Evolutionary conservation across 2,797 vertebrate genomes (phyloP).

Genomic region (Sebastes jordani): DNA sequence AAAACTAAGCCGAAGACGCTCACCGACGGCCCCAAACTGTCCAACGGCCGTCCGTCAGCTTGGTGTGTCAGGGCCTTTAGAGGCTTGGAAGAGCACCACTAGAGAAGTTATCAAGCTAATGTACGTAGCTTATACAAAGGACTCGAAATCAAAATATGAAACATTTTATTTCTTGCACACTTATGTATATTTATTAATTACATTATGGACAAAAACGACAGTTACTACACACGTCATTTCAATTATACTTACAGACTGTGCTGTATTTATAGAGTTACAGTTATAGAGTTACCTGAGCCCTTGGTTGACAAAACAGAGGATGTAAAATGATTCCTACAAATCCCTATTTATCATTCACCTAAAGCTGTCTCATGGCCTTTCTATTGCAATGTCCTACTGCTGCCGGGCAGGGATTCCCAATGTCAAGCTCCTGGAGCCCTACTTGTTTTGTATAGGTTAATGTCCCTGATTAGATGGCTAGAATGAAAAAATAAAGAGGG

Average conservation of each 20-base stretch:
- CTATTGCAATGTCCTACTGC: background rate
- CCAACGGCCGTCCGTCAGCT: no score
- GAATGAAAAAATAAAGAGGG: background rate
- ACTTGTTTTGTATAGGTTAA: background rate
- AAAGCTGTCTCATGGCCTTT: background rate
- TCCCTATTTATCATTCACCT: background rate
- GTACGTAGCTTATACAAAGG: no score
- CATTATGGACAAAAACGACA: background rate
- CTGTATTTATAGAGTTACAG: background rate
- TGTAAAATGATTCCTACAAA: slow-evolving; percentile 22
- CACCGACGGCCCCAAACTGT: no score
- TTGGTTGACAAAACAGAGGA: slow-evolving; percentile 35
- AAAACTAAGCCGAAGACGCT: no score
- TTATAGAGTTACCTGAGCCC: background rate
- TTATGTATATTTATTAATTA: background rate
- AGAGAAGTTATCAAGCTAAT: no score
- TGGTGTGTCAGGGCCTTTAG: no score
- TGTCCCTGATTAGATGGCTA: background rate
- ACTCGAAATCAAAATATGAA: background rate
- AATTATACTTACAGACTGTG: background rate
- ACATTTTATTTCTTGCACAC: background rate
- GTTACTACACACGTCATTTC: background rate
- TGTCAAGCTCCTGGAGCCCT: background rate
- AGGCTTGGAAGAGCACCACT: no score
- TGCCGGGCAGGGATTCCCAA: slow-evolving; percentile 6